Evolutionary conservation across 2,888 invertebrate genomes (phyloP).

Genomic region (Chorisops tibialis): DNA sequence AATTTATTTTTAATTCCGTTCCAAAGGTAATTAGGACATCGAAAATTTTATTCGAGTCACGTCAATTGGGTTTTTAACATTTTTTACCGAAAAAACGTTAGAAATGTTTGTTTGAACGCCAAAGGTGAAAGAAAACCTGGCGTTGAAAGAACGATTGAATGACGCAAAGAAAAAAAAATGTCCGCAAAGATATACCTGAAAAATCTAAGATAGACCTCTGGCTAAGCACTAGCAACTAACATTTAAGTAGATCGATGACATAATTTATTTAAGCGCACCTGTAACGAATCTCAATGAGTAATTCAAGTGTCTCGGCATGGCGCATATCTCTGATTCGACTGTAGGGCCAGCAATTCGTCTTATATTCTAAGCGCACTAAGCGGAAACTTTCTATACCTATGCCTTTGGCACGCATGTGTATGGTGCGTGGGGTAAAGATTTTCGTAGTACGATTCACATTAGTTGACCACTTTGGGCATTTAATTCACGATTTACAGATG

Average conservation of each 20-base stretch:
- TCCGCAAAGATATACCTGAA: too few relatives aligned
- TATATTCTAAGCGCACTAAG: too few relatives aligned
- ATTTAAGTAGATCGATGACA: conserved; percentile 31
- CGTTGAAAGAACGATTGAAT: neutral
- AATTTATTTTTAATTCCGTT: neutral
- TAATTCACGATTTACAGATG: too few relatives aligned
- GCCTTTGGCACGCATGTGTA: too few relatives aligned
- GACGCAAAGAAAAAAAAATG: too few relatives aligned
- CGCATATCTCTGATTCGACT: too few relatives aligned
- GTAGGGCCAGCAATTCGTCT: too few relatives aligned
- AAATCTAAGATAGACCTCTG: conserved; percentile 6
- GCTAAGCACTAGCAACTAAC: conserved; percentile 3
- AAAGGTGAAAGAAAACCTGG: conserved; percentile 12
- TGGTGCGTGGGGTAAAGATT: too few relatives aligned
- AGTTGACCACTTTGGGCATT: too few relatives aligned
- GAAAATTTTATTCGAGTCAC: conserved; percentile 24
- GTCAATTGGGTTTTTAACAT: conserved; percentile 30
- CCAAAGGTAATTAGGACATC: conserved; percentile 27
- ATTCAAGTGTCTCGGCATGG: neutral
- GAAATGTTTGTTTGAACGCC: conserved; percentile 20
- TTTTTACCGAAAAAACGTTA: conserved; percentile 29
- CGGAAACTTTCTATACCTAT: too few relatives aligned
- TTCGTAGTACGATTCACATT: too few relatives aligned
- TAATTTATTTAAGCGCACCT: conserved; percentile 32
- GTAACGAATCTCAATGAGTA: conserved; percentile 26